phyloP scores from a whole-genome alignment of 2,113 vertebrate species.

The Alligator sinensis region DNA sequence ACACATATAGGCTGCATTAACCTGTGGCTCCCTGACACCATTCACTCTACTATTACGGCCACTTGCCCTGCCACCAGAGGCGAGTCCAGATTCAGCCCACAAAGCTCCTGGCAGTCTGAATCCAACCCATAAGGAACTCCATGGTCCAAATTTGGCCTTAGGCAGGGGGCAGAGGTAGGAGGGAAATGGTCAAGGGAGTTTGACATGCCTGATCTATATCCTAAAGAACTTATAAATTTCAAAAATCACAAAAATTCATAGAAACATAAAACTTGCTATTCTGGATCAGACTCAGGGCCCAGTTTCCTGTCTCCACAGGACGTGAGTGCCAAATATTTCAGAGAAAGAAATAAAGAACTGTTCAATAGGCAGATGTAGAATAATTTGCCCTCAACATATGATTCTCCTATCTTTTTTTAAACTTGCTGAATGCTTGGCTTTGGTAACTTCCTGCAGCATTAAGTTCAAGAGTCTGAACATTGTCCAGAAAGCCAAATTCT shows the following conservation, averaged over 20 bases:
- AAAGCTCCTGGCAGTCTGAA: too few species aligned
- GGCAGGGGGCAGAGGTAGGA: too few species aligned
- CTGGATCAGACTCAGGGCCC: neutral
- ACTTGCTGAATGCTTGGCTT: neutral
- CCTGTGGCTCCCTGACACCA: too few species aligned
- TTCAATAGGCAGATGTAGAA: neutral
- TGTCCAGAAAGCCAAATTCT: neutral
- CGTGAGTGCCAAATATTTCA: neutral
- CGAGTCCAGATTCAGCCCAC: too few species aligned
- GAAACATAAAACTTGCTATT: neutral
- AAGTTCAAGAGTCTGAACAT: neutral
- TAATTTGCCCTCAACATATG: neutral
- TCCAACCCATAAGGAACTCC: too few species aligned
- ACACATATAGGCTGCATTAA: too few species aligned
- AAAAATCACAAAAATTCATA: neutral
- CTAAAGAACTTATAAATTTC: neutral
- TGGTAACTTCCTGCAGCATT: neutral
- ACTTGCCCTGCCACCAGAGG: too few species aligned
- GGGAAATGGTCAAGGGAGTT: too few species aligned
- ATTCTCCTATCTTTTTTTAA: neutral
- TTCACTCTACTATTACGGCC: too few species aligned
- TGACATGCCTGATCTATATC: neutral
- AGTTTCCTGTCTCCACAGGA: neutral
- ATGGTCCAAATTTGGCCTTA: too few species aligned
- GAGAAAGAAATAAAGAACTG: neutral